These are phyloP conservation scores for Amblyteles armatorius DNA, from an alignment of 2,888 invertebrate species.

Conservation along the genomic window DNA sequence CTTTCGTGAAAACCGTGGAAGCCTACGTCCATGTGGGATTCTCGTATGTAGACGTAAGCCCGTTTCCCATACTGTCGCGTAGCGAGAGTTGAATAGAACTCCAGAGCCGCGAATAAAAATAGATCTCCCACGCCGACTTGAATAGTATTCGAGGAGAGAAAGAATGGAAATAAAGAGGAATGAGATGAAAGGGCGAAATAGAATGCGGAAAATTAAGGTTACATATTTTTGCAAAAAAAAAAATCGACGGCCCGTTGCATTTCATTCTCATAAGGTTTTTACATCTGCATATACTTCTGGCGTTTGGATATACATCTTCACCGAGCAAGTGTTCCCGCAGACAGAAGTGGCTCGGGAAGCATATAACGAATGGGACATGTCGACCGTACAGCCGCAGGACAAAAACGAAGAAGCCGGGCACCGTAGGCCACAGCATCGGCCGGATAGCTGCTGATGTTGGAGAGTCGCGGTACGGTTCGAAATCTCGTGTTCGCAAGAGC, in stretches of 20 bases:
- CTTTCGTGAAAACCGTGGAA: conserved; percentile 56
- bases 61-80: not conserved
- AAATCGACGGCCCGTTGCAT: conserved; percentile 23
- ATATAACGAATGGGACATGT: not conserved
- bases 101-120: conserved; percentile 64
- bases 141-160: conserved; percentile 54
- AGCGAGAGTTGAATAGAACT: conserved; percentile 59
- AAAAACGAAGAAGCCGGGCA: conserved; percentile 23
- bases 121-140: conserved; percentile 57
- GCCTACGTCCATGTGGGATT: conserved; percentile 39
- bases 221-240: conserved; percentile 45
- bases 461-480: conserved; percentile 42
- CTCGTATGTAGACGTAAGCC: conserved; percentile 18
- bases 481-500: conserved; percentile 31
- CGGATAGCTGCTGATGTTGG: conserved; percentile 25
- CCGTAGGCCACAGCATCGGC: conserved; percentile 25
- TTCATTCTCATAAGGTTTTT: not conserved
- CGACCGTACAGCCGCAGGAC: not conserved
- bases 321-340: not conserved
- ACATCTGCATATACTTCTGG: not conserved
- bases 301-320: not conserved
- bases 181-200: conserved; percentile 8
- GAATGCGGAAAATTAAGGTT: conserved; percentile 48
- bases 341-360: conserved; percentile 7
- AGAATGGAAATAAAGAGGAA: conserved; percentile 33